Evolutionary conservation across 2,797 vertebrate genomes (phyloP).

Genomic region (Enteromius radiatus): DNA sequence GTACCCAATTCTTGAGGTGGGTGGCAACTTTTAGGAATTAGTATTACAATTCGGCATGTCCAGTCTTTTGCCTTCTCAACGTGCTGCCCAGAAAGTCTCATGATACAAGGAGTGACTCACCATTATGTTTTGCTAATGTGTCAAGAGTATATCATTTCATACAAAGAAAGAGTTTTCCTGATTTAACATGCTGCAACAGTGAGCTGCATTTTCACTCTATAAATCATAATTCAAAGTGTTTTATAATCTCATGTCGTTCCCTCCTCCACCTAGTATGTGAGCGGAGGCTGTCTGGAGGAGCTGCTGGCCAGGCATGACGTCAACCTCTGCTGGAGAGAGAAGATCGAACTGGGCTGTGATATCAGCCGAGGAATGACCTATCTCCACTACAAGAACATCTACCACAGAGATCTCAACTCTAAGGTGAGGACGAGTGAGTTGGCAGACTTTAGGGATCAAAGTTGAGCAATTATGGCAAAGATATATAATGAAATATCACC

Average conservation of each 20-base stretch:
- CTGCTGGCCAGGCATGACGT: constrained; percentile 82
- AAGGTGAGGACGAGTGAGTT: constrained; percentile 74
- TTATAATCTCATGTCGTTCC: constrained; percentile 34
- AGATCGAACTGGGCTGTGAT: constrained; percentile 86
- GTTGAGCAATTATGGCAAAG: constrained; percentile 6
- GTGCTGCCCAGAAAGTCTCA: not conserved
- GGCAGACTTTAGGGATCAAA: constrained; percentile 15
- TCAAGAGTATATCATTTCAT: not conserved
- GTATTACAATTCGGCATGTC: not conserved
- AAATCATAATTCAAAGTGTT: constrained; percentile 20
- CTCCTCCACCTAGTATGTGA: constrained; percentile 79
- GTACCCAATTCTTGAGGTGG: constrained; percentile 81
- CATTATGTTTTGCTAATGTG: not conserved
- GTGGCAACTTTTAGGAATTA: constrained; percentile 22
- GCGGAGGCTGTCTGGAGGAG: constrained; percentile 87
- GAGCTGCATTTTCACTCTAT: not conserved
- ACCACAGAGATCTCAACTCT: constrained; percentile 90
- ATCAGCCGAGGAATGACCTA: constrained; percentile 89
- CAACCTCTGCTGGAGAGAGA: constrained; percentile 84
- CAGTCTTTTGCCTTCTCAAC: not conserved
- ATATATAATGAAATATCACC: not conserved
- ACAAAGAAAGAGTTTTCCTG: not conserved
- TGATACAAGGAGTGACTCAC: constrained; percentile 17
- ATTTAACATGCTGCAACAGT: not conserved
- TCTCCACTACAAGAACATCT: constrained; percentile 90